Base-by-base conservation (phyloP, 2,888 invertebrate genomes). In the Lagria hirta region DNA sequence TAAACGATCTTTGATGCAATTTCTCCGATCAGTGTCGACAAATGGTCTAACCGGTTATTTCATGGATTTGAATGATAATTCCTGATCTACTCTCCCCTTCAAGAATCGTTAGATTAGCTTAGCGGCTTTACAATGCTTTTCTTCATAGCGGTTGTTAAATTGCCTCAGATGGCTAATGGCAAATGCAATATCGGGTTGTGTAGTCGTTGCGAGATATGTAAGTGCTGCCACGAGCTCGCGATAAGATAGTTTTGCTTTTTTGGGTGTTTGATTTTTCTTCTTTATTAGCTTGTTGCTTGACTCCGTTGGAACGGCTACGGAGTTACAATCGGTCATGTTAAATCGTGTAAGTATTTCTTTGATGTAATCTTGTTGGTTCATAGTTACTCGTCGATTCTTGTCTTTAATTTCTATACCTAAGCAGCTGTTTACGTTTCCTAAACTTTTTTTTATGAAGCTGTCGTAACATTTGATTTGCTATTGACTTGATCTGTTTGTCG, bases 101-200 rank as follows among this genome's bases (percentile, higher is more conserved):
- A 51, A 26, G 30, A 67, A 68, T 2, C 61, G 44, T 2, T 67
- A 35, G 0, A 66, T 52, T 2, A 58, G 41, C 32, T 66, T 61
- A 0, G 61, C 61, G 1, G 59, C 60, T 7, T 34, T 49, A 60
- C 66, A 45, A 24, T 51, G 43, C 3, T 7, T 16, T 29, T 40
- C 22, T 5, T 27, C 20, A 21, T 27, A 49, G 17, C 46, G 41
- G 17, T 49, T 48, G 28, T 57, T 54, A 21, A 53, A 57, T 15
- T 58, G 51, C 8, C 54, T 41, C 16, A 56, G 32, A 26, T 27
- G 40, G 43, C 51, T 58, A 3, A 58, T 46, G 1, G 40, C 40
- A 49, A 43, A 52, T 8, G 45, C 28, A 13, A 58, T 57, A 28
- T 58, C 54, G 5, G 55, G 55, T 5, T 50, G 27, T 10, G 55